Conservation (phyloP, 2,888 invertebrate genomes). For the Callosobruchus maculatus region DNA sequence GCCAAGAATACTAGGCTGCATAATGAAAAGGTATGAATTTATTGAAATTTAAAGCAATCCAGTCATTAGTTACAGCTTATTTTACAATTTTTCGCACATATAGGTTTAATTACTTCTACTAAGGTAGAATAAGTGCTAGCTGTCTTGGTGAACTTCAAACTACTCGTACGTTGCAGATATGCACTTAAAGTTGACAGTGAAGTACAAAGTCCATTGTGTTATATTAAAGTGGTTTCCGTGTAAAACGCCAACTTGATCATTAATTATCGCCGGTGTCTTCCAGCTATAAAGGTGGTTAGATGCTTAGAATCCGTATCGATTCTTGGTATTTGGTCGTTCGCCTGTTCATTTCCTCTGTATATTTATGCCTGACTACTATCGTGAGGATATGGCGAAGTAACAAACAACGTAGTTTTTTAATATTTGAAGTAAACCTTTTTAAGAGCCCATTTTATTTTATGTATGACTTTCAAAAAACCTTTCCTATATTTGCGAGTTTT, state of each 20-base stretch:
- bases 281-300: not conserved
- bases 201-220: not conserved
- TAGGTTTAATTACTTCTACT: not conserved
- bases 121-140: not conserved
- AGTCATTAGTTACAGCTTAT: too few relatives aligned
- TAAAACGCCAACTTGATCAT: not conserved
- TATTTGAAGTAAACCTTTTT: too few relatives aligned
- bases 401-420: too few relatives aligned
- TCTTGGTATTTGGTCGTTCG: not conserved
- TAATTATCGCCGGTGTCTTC: not conserved
- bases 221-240: not conserved
- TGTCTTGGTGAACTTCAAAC: not conserved
- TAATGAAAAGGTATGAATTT: too few relatives aligned
- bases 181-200: not conserved
- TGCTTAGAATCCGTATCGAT: not conserved
- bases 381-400: too few relatives aligned
- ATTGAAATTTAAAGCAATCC: too few relatives aligned
- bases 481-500: too few relatives aligned
- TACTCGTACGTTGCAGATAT: not conserved
- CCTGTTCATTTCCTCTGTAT: not conserved
- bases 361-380: too few relatives aligned
- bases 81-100: not conserved
- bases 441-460: too few relatives aligned
- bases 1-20: too few relatives aligned
- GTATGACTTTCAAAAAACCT: too few relatives aligned